phyloP scores from a whole-genome alignment of 2,113 vertebrate genomes.

The Nothoprocta perdicaria region DNA sequence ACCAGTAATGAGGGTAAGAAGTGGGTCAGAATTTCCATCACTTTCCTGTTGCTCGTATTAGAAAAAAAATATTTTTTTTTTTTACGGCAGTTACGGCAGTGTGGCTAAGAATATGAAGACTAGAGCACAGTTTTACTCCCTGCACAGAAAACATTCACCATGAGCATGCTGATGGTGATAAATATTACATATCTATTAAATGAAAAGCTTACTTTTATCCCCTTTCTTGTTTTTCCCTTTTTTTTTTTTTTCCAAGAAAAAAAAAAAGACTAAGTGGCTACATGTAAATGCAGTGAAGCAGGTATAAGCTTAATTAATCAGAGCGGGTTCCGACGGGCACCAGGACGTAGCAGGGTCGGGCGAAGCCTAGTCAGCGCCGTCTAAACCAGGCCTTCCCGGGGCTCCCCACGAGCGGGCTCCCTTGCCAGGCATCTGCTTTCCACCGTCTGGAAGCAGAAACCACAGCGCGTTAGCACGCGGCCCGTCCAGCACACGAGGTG shows the following conservation, averaged over 20 bases:
- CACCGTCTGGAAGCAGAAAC: slow-evolving; percentile 50
- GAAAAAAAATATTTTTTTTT: slow-evolving; percentile 53
- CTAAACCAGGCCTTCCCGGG: slow-evolving; percentile 42
- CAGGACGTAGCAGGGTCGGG: slow-evolving; percentile 60
- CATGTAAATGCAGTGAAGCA: slow-evolving; percentile 78
- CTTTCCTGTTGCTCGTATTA: slow-evolving; percentile 67
- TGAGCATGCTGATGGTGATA: slow-evolving; percentile 81
- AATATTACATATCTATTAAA: slow-evolving; percentile 78
- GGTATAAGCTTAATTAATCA: slow-evolving; percentile 74
- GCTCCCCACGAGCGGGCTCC: background rate
- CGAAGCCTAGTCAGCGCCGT: slow-evolving; percentile 48
- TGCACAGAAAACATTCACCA: slow-evolving; percentile 75
- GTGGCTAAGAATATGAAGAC: slow-evolving; percentile 69
- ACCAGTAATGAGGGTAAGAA: slow-evolving; percentile 51
- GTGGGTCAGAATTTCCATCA: slow-evolving; percentile 67
- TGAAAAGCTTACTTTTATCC: slow-evolving; percentile 77
- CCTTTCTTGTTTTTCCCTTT: slow-evolving; percentile 63
- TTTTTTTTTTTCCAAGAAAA: slow-evolving; percentile 45
- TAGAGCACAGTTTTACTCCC: slow-evolving; percentile 66
- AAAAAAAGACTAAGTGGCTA: slow-evolving; percentile 74
- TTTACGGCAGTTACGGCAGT: slow-evolving; percentile 69
- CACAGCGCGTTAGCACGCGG: background rate
- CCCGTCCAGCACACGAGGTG: background rate
- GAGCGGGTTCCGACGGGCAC: slow-evolving; percentile 73
- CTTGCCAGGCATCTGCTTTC: slow-evolving; percentile 7